phyloP scores from a whole-genome alignment of 2,113 vertebrate genomes.

The Odontophorus gujanensis region DNA sequence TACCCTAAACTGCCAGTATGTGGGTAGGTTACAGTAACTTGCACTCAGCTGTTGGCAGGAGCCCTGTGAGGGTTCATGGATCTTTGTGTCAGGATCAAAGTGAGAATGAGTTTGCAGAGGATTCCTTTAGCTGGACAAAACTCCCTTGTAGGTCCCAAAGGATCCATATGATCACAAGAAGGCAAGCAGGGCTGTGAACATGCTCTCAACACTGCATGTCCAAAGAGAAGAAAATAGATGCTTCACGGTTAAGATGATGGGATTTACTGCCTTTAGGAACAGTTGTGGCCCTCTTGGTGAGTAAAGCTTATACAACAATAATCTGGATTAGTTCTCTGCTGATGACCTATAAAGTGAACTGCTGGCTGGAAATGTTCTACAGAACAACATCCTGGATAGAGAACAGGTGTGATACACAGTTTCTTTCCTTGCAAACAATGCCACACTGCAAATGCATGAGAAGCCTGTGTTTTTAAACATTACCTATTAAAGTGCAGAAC shows the following conservation, averaged over 20 bases:
- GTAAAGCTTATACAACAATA: not conserved
- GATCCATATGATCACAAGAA: not conserved
- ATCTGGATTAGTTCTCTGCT: not conserved
- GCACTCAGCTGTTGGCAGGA: not conserved
- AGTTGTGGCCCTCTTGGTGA: not conserved
- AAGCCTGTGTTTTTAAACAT: not conserved
- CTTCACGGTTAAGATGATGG: not conserved
- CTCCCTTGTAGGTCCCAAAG: not conserved
- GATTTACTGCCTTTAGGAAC: not conserved
- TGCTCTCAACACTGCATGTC: not conserved
- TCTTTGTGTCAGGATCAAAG: not conserved
- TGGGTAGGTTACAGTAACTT: not conserved
- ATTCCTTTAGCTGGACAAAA: not conserved
- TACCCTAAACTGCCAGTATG: not conserved
- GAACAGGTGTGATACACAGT: not conserved
- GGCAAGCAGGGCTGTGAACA: not conserved
- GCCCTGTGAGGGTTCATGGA: accelerated
- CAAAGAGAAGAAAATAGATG: not conserved
- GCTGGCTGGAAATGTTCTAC: not conserved
- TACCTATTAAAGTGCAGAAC: not conserved
- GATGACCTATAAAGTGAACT: not conserved
- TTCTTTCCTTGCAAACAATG: not conserved
- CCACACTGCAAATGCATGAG: accelerated
- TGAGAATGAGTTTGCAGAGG: not conserved
- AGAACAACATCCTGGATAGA: not conserved